Conservation (phyloP, 1,140 invertebrate species). For the Anastatus disparis region DNA sequence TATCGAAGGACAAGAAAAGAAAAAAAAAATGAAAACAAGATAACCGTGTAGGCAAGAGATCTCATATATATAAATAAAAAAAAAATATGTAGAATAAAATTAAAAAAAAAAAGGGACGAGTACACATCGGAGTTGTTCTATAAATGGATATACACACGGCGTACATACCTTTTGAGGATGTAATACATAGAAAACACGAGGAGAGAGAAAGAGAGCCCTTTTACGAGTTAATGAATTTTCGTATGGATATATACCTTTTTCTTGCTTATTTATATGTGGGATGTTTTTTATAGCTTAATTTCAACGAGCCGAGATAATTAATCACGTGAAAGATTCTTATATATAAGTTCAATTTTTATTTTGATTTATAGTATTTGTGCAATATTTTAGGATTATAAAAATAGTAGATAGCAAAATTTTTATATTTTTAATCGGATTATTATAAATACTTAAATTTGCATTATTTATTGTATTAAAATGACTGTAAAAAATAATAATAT, state of each 20-base stretch:
- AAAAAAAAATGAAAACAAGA: conserved; percentile 6
- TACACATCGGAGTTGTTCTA: conserved; percentile 4
- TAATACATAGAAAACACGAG: not conserved
- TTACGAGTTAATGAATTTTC: conserved; percentile 17
- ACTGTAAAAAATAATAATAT: too few relatives aligned
- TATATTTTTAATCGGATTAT: too few relatives aligned
- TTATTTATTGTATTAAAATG: too few relatives aligned
- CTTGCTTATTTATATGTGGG: not conserved
- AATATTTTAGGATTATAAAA: too few relatives aligned
- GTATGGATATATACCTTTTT: not conserved
- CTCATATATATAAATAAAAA: too few relatives aligned
- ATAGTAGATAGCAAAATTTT: too few relatives aligned
- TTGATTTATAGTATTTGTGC: too few relatives aligned
- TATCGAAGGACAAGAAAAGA: not conserved
- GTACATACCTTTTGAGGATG: not conserved
- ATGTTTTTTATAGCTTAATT: conserved; percentile 30
- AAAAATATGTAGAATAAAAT: too few relatives aligned
- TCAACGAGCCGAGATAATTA: too few relatives aligned
- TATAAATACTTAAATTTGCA: too few relatives aligned
- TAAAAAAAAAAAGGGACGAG: conserved; percentile 11
- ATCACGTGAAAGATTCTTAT: not conserved
- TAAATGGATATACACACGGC: not conserved
- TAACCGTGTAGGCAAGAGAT: too few relatives aligned
- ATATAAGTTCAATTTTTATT: conserved; percentile 9
- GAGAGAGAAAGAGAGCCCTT: conserved; percentile 1